These are phyloP conservation scores for Cryptoleucopteryx plumbea DNA, from an alignment of 2,113 vertebrate genomes.

Conservation along the genomic window DNA sequence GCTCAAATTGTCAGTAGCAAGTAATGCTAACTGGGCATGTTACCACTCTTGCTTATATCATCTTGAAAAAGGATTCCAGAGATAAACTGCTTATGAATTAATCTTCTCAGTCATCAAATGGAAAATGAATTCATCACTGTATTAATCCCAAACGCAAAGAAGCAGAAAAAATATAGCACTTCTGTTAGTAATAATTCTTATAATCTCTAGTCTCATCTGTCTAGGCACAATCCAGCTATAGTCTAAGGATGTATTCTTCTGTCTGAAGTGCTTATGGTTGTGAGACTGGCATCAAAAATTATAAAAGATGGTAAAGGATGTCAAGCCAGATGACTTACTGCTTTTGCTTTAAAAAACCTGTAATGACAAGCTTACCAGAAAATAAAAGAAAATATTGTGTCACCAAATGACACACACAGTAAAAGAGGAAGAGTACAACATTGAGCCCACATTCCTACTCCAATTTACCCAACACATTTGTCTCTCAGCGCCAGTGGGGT, in stretches of 20 bases:
- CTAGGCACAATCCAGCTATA: not conserved
- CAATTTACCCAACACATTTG: not conserved
- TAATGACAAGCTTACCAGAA: not conserved
- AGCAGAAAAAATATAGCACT: not conserved
- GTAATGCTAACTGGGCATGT: not conserved
- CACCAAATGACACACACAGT: not conserved
- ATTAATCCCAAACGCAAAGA: not conserved
- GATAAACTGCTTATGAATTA: not conserved
- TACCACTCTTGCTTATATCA: not conserved
- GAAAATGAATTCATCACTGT: not conserved
- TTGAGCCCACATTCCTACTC: not conserved
- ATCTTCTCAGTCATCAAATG: not conserved
- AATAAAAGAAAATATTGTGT: not conserved
- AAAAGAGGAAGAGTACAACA: not conserved
- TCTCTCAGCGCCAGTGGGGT: not conserved
- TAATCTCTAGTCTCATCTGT: not conserved
- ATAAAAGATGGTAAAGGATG: not conserved
- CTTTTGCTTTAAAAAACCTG: not conserved
- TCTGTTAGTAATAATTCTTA: not conserved
- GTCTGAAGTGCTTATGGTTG: not conserved
- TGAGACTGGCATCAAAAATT: not conserved
- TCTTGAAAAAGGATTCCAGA: not conserved
- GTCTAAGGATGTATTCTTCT: not conserved
- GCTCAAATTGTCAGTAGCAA: slow-evolving; percentile 8
- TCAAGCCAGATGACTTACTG: not conserved